Evolutionary conservation across 2,888 invertebrate genomes (phyloP).

Genomic region (Stegophylla sp.): DNA sequence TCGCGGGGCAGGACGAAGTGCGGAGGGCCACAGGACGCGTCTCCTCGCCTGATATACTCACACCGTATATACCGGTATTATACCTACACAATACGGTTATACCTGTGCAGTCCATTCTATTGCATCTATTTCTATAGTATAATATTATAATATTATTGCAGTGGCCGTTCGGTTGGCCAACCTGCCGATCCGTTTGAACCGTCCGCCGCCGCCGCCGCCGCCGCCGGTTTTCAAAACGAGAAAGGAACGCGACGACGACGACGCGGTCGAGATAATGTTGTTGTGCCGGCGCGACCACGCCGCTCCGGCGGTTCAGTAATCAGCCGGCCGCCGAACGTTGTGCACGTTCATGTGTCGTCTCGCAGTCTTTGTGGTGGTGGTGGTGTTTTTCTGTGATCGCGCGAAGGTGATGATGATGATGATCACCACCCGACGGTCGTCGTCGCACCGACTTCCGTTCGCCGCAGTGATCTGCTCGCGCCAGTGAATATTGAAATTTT

Average conservation of each 20-base stretch:
- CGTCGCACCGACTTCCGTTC: background rate
- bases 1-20: too few relatives aligned
- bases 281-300: background rate
- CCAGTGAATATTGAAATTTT: background rate
- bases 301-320: conserved; percentile 23
- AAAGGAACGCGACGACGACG: background rate
- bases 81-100: too few relatives aligned
- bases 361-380: background rate
- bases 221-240: conserved; percentile 48
- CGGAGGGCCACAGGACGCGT: too few relatives aligned
- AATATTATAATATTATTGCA: background rate
- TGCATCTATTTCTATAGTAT: too few relatives aligned
- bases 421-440: background rate
- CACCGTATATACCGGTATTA: too few relatives aligned
- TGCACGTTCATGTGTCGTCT: background rate
- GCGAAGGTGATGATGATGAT: background rate
- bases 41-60: too few relatives aligned
- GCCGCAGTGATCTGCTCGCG: too few relatives aligned
- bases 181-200: conserved; percentile 53
- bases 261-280: background rate
- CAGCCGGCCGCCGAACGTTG: conserved; percentile 33
- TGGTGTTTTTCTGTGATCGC: background rate
- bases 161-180: conserved; percentile 37
- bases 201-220: conserved; percentile 26
- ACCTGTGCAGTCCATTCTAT: too few relatives aligned